Percentiles rank a stretch among this genome's conserved stretches.
phyloP scores from a whole-genome alignment of 2,888 invertebrate species.

The Ellobium chinense region DNA sequence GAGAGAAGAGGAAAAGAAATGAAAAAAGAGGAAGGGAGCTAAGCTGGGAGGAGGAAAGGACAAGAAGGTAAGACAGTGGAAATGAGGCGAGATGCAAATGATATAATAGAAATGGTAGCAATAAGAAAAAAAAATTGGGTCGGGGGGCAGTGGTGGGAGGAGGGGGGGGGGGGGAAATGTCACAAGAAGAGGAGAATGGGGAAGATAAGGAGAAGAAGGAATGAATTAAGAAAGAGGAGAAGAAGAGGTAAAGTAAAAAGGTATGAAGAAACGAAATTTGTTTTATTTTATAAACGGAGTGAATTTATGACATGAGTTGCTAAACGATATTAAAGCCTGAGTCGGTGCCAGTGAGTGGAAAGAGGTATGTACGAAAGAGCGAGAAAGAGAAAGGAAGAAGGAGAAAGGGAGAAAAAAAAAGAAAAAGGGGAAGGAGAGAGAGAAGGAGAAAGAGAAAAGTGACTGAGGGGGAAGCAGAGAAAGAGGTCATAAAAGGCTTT shows the following conservation, averaged over 20 bases:
- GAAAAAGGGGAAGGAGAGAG: too few relatives aligned
- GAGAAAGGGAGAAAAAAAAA: too few relatives aligned
- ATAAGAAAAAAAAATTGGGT: neutral
- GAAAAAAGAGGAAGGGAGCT: neutral
- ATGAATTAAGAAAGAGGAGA: neutral
- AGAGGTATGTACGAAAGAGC: too few relatives aligned
- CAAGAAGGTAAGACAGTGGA: neutral
- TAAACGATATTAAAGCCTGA: too few relatives aligned
- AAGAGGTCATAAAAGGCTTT: too few relatives aligned
- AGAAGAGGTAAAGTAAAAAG: neutral
- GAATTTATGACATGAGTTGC: too few relatives aligned
- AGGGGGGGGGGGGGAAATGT: neutral
- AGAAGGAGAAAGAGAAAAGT: too few relatives aligned
- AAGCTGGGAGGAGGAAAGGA: neutral
- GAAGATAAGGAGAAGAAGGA: neutral
- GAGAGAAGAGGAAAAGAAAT: neutral
- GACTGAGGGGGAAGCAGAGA: too few relatives aligned
- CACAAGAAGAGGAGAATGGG: neutral
- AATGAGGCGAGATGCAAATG: neutral
- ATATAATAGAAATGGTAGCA: neutral
- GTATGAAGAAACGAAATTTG: neutral
- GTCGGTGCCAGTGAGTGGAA: too few relatives aligned
- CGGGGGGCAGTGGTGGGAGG: neutral
- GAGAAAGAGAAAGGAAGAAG: too few relatives aligned
- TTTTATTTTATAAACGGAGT: too few relatives aligned